phyloP scores from a whole-genome alignment of 2,113 vertebrate species.

The Rhinogobius similis region DNA sequence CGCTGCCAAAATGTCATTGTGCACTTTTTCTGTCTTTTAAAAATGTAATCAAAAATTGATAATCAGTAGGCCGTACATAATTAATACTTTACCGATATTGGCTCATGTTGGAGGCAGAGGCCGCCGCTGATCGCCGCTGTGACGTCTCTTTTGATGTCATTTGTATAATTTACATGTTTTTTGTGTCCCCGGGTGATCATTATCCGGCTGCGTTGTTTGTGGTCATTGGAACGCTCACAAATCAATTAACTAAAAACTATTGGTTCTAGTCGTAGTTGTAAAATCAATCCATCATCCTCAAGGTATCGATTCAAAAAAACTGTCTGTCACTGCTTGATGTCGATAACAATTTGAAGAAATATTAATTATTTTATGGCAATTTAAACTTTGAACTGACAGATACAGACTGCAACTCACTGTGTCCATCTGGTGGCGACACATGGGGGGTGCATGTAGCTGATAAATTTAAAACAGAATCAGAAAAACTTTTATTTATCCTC shows the following conservation, averaged over 20 bases:
- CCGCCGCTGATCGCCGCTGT: neutral
- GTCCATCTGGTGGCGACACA: constrained; percentile 51
- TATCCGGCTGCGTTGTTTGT: neutral
- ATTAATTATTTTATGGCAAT: too few species aligned
- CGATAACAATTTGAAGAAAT: too few species aligned
- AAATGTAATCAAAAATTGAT: too few species aligned
- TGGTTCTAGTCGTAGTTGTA: neutral
- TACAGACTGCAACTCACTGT: neutral
- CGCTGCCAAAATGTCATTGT: too few species aligned
- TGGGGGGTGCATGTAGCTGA: constrained; percentile 2
- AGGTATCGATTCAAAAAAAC: too few species aligned
- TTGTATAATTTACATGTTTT: too few species aligned
- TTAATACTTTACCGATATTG: neutral
- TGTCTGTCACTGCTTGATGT: too few species aligned
- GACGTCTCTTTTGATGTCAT: neutral
- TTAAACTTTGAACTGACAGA: neutral
- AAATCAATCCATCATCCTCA: neutral
- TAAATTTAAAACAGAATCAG: neutral
- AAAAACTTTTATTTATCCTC: too few species aligned
- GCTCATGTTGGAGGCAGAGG: neutral
- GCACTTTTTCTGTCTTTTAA: too few species aligned
- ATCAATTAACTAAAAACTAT: neutral
- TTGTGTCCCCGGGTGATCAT: neutral
- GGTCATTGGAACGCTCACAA: neutral
- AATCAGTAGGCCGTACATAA: too few species aligned